Conservation (phyloP, 2,888 invertebrate genomes). For the Leptopterna dolabrata region DNA sequence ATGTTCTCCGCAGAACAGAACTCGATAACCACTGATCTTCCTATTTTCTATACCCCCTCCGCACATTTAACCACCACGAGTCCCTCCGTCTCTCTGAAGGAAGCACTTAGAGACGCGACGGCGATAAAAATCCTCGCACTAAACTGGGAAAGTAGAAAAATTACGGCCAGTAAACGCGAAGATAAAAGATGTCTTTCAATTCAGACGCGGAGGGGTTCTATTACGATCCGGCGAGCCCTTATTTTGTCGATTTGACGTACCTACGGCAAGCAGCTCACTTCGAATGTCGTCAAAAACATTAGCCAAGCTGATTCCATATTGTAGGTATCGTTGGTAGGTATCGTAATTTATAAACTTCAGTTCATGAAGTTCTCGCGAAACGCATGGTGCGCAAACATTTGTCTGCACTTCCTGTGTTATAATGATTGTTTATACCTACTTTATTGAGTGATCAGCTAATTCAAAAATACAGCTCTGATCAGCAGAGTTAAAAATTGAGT, state of each 20-base stretch:
- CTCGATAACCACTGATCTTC: constrained; percentile 12
- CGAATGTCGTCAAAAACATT: neutral
- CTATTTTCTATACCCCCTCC: neutral
- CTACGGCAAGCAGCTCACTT: neutral
- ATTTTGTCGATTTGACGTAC: neutral
- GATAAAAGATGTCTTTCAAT: constrained; percentile 3
- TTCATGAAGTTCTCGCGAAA: too few relatives aligned
- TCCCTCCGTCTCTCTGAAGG: neutral
- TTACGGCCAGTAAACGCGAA: neutral
- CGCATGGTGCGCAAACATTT: too few relatives aligned
- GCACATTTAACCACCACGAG: neutral
- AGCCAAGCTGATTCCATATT: neutral
- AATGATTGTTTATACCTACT: too few relatives aligned
- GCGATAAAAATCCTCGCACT: neutral
- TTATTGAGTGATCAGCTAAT: too few relatives aligned
- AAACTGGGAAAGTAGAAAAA: neutral
- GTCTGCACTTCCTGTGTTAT: too few relatives aligned
- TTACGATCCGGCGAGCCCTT: neutral
- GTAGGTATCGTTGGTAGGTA: too few relatives aligned
- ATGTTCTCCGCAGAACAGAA: constrained; percentile 3
- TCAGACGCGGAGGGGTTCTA: neutral
- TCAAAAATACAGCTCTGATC: too few relatives aligned
- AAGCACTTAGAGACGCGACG: neutral
- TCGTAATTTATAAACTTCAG: too few relatives aligned
- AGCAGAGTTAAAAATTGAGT: too few relatives aligned